Conservation (phyloP, 2,113 vertebrate genomes). For the Hiodon alosoides region DNA sequence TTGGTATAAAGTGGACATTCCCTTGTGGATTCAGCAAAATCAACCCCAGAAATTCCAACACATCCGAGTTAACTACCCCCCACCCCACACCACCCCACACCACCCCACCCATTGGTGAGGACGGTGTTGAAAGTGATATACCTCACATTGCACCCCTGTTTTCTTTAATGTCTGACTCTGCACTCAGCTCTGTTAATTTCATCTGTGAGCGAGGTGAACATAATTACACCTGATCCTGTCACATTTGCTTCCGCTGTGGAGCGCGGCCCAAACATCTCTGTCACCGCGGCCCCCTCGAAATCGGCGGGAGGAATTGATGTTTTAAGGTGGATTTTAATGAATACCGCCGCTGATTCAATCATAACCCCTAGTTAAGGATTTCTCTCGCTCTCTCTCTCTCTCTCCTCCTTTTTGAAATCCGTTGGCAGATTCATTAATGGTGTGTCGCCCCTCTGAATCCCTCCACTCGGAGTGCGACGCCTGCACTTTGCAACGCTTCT, state of each 20-base stretch:
- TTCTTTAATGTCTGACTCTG: slow-evolving; percentile 43
- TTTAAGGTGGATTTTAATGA: slow-evolving; percentile 85
- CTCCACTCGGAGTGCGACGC: not conserved
- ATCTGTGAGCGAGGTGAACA: slow-evolving; percentile 46
- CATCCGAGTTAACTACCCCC: not conserved
- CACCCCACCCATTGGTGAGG: no score
- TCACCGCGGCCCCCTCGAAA: slow-evolving; percentile 68
- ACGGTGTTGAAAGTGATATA: no score
- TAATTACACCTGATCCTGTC: slow-evolving; percentile 60
- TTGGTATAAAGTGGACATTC: not conserved
- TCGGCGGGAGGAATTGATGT: slow-evolving; percentile 77
- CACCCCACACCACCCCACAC: not conserved
- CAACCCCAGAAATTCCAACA: not conserved
- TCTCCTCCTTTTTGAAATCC: slow-evolving; percentile 46
- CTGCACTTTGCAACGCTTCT: slow-evolving; percentile 21
- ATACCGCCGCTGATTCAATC: slow-evolving; percentile 75
- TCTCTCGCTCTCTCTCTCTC: slow-evolving; percentile 47
- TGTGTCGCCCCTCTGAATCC: slow-evolving; percentile 34
- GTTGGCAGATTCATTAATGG: slow-evolving; percentile 91
- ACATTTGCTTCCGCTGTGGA: slow-evolving; percentile 46
- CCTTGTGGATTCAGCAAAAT: not conserved
- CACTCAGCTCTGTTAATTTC: slow-evolving; percentile 43
- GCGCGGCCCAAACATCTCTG: slow-evolving; percentile 71
- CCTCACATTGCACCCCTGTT: slow-evolving; percentile 25
- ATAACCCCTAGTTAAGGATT: slow-evolving; percentile 64